These are phyloP conservation scores for Hassar affinis DNA, from an alignment of 2,113 vertebrate species.

Conservation along the genomic window DNA sequence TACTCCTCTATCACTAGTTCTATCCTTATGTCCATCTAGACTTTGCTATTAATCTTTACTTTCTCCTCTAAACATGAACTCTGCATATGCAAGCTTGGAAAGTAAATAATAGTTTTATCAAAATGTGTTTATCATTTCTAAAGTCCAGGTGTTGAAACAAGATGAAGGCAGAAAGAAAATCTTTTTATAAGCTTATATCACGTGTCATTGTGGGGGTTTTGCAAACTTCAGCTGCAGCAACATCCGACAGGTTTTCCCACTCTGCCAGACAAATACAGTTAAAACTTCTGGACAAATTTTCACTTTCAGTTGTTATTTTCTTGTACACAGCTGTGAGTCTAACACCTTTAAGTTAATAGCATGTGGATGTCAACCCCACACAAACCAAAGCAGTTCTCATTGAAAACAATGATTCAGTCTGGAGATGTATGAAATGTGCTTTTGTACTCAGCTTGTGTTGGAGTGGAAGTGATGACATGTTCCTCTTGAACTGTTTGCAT, in stretches of 20 bases:
- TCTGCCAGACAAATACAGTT: background rate
- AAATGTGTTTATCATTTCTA: background rate
- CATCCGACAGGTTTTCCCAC: background rate
- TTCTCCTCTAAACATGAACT: background rate
- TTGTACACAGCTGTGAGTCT: background rate
- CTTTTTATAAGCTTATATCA: background rate
- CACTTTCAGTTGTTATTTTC: background rate
- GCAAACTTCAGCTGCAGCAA: background rate
- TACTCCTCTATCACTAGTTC: background rate
- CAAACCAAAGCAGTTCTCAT: background rate
- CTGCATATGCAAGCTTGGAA: background rate
- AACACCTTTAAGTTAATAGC: background rate
- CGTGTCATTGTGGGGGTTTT: background rate
- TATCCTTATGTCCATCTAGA: background rate
- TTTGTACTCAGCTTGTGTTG: conserved; percentile 16
- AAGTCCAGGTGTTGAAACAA: background rate
- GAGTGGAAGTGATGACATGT: conserved; percentile 44
- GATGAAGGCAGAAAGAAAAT: background rate
- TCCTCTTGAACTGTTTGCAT: background rate
- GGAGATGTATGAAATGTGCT: conserved; percentile 50
- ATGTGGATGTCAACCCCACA: background rate
- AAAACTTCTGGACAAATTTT: background rate
- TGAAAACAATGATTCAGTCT: conserved; percentile 24
- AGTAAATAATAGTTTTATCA: background rate
- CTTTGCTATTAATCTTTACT: background rate